These are phyloP conservation scores for Phaethon lepturus DNA, from an alignment of 2,113 vertebrate genomes.

Conservation along the genomic window DNA sequence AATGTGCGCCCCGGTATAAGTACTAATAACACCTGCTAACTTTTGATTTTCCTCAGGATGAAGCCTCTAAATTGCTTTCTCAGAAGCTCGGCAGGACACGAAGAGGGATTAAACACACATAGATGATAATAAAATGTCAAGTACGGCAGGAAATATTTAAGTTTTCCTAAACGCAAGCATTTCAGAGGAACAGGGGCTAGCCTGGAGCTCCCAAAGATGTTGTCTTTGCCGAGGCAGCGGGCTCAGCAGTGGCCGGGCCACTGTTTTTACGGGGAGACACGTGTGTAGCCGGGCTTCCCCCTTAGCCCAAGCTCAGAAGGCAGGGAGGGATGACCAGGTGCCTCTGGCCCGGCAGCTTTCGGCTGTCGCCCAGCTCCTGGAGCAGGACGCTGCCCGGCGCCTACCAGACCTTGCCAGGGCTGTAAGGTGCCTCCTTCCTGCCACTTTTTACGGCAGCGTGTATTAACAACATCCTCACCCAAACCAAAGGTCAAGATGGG, in stretches of 20 bases:
- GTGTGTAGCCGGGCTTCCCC: background rate
- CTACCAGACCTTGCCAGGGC: background rate
- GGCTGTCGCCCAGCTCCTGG: rapidly evolving
- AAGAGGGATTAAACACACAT: background rate
- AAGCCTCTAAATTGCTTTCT: constrained; percentile 7
- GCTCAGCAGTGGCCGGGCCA: background rate
- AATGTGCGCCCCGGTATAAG: background rate
- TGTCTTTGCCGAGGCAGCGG: rapidly evolving
- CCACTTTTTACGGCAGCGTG: rapidly evolving
- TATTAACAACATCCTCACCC: rapidly evolving
- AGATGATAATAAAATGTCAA: constrained; percentile 8
- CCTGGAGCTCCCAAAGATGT: background rate
- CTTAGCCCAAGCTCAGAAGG: background rate
- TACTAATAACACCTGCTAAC: background rate
- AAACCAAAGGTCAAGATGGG: background rate
- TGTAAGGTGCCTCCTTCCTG: background rate
- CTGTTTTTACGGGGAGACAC: rapidly evolving
- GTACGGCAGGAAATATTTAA: background rate
- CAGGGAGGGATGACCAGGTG: background rate
- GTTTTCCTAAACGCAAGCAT: background rate
- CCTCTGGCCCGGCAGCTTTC: background rate
- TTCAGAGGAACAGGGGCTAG: background rate
- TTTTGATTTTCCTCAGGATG: background rate
- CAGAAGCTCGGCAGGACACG: background rate
- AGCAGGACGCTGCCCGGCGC: rapidly evolving